These are phyloP conservation scores for Actinostola sp. DNA, from an alignment of 92 coral and sea anemone species.

Conservation along the genomic window DNA sequence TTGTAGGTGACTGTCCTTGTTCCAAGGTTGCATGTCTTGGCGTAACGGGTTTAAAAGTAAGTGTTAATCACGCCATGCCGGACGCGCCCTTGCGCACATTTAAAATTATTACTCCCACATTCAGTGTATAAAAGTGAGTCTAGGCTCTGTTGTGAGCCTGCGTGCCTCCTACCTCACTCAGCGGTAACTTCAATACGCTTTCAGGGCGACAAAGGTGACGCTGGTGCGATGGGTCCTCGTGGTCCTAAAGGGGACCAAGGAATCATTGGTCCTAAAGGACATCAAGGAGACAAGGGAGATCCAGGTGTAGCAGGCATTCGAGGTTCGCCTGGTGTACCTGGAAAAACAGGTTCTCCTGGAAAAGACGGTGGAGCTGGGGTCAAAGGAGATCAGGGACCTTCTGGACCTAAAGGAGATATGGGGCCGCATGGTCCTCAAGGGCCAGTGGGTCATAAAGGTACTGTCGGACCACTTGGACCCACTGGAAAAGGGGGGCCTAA, in stretches of 20 bases:
- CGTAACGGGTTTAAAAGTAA: constrained; percentile 36
- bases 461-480: constrained; percentile 1
- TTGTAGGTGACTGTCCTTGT: constrained; percentile 51
- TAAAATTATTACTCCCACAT: not conserved
- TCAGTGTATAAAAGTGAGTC: not conserved
- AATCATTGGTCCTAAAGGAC: constrained; percentile 30
- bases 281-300: constrained; percentile 14
- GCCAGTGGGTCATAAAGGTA: constrained; percentile 51
- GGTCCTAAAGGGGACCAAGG: constrained; percentile 40
- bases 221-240: constrained; percentile 25
- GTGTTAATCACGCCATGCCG: not conserved
- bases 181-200: not conserved
- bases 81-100: not conserved
- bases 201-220: constrained; percentile 34
- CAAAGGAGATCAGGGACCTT: constrained; percentile 31
- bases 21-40: constrained; percentile 40
- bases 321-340: constrained; percentile 25
- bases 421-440: constrained; percentile 38
- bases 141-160: too few species aligned
- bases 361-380: constrained; percentile 31
- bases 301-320: not conserved
- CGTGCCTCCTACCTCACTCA: not conserved
- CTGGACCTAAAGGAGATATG: constrained; percentile 19
- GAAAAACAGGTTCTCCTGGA: constrained; percentile 43
- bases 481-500: constrained; percentile 22